Base-by-base conservation (phyloP, 2,113 vertebrate genomes). In the Xenopus borealis region DNA sequence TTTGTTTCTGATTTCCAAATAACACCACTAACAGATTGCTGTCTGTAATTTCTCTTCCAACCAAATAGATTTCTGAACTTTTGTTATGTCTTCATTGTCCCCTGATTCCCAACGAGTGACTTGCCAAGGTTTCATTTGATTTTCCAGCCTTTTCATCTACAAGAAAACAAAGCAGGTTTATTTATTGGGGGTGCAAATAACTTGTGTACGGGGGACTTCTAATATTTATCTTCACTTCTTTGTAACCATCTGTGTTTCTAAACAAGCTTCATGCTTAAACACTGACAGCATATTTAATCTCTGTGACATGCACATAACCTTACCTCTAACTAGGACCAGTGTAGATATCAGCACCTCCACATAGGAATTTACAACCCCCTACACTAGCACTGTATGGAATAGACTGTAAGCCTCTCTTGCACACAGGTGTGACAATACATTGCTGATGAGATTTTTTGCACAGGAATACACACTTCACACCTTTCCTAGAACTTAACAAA, bases 1-100 rank as follows among this genome's bases (percentile, higher is more conserved):
- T 75, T 75, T 75, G 64, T 75, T 68, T 68, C 64, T 62, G 65
- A 67, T 53, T 66, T 69, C 44, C 72, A 68, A 75, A 75, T 69
- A 46, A 62, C 62, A 77, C 47, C 67, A 64, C 66, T 23, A 57
- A 61, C 74, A 70, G 74, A 77, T 70, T 70, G 74, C 59, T 62
- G 66, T 18, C 19, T 77, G 45, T 70, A 14, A 70, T 77, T 57
- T 64, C 67, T 20, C 66, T 64, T 67, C 67, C 45, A 16, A 77
- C 66, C 27, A 46, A 47, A 64, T 20, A 64, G 19, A 30, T 62
- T 69, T 55, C 27, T 40, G 27, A 53, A 11, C 16, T 65, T 68
- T 59, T 68, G 65, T 33, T 62, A 46, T 61, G 17, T 75, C 19
- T 73, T 57, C 47, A 12, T 50, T 16, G 14, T 19, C 40, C 23